Conservation (phyloP, 2,888 invertebrate species). For the Folsomia candida region DNA sequence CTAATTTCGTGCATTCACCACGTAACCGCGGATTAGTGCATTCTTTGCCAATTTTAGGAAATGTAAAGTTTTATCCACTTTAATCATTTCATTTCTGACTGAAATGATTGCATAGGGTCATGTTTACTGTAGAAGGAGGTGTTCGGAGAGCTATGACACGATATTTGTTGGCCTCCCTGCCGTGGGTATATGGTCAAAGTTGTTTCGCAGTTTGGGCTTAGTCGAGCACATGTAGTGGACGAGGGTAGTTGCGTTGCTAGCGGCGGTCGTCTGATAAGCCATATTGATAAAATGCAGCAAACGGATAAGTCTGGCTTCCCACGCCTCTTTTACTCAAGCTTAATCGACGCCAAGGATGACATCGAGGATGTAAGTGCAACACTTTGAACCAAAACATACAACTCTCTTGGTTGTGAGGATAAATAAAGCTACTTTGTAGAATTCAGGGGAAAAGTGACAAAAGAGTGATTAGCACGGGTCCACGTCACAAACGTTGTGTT, state of each 20-base stretch:
- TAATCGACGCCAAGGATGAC: slow-evolving; percentile 50
- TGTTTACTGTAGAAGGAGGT: too few relatives aligned
- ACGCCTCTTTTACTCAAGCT: slow-evolving; percentile 45
- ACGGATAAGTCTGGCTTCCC: slow-evolving; percentile 28
- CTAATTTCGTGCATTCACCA: slow-evolving; percentile 53
- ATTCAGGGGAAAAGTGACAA: background rate
- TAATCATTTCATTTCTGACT: too few relatives aligned
- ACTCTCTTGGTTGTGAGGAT: too few relatives aligned
- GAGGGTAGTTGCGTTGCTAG: slow-evolving; percentile 16
- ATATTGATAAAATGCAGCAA: slow-evolving; percentile 7
- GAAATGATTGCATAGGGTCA: too few relatives aligned
- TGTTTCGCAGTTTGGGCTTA: slow-evolving; percentile 34
- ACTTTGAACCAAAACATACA: background rate
- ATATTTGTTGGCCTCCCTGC: too few relatives aligned
- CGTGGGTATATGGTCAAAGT: background rate
- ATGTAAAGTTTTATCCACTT: too few relatives aligned
- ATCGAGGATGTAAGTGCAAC: slow-evolving; percentile 49
- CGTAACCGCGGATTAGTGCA: too few relatives aligned
- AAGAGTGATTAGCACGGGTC: background rate
- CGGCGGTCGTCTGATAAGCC: background rate
- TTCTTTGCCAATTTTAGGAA: too few relatives aligned
- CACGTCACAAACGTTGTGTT: too few relatives aligned
- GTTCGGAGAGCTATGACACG: too few relatives aligned
- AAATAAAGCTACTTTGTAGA: background rate
- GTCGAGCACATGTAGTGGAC: slow-evolving; percentile 40